Evolutionary conservation across 2,888 invertebrate species (phyloP), one percentile per base, ranked within the genome.

Genomic region (Agrochola lychnidis): DNA sequence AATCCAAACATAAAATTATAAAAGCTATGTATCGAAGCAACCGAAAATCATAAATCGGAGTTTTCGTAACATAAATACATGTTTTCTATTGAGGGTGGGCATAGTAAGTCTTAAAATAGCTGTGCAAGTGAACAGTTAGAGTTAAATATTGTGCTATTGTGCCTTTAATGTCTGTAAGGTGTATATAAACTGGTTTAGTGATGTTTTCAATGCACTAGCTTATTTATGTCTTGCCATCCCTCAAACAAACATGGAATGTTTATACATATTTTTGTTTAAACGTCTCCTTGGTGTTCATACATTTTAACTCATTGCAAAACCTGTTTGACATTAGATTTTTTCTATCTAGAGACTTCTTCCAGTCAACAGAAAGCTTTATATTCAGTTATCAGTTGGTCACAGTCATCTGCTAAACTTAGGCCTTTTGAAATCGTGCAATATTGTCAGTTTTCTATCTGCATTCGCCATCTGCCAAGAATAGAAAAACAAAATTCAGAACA

Each of bases 1-100:
- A 94, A 95, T 94, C 92, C 93, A 90, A 89, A 92, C 92, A 92
- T 95, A 94, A 95, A 95, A 94, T 93, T 90, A 92, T 94, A 92
- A 94, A 91, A 90, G 91, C 91, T 90, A 85, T 88, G 90, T 90
- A 91, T 92, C 87, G 91, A 89, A 90, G 91, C 91, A 88, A 92
- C 92, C 90, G 89, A 93, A 92, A 89, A 92, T 91, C 93, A 90
- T 94, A 94, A 95, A 94, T 93, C 89, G 76, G 81, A 81, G 87
- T 90, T 92, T 84, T 81, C 76, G 73, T 81, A 81, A 81, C 84
- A 82, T 82, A 81, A 86, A 86, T 83, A 78, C 71, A 48, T 73
- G 72, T 70, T 82, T 91, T 89, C 89, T 82, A 82, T 81, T 72
- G 76, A 88, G 83, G 83, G 86, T 85, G 78, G 76, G 62, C 66